Evolutionary conservation across 2,797 vertebrate genomes (phyloP).

Genomic region (Adelosebastes latens): DNA sequence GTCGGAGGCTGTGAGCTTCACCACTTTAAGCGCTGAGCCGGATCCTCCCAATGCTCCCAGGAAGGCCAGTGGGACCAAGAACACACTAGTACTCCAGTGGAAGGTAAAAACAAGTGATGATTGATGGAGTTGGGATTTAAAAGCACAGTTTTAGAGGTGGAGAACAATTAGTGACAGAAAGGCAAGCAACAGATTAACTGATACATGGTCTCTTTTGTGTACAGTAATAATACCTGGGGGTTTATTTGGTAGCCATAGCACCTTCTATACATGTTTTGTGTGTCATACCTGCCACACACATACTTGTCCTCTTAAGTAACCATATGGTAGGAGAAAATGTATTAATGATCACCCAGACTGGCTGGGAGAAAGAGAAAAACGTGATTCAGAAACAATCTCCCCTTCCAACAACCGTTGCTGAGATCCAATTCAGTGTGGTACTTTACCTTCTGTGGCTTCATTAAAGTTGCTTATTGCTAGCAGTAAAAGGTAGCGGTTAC

Average conservation of each 20-base stretch:
- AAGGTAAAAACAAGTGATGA: constrained; percentile 83
- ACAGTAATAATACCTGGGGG: background rate
- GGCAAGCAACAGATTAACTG: background rate
- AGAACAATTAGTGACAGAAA: background rate
- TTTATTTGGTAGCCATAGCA: background rate
- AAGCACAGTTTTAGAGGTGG: background rate
- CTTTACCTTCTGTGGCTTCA: background rate
- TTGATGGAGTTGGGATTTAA: constrained; percentile 2
- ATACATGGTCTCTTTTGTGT: background rate
- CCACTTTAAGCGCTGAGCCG: constrained; percentile 92
- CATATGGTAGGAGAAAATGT: background rate
- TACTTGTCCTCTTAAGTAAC: background rate
- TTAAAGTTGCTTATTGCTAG: constrained; percentile 6
- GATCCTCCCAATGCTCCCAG: constrained; percentile 90
- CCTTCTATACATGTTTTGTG: background rate
- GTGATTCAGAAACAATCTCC: background rate
- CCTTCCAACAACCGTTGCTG: background rate
- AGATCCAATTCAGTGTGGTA: background rate
- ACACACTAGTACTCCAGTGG: constrained; percentile 93
- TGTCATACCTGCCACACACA: background rate
- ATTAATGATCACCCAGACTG: background rate
- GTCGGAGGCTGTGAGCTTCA: constrained; percentile 93
- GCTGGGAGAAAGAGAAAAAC: background rate
- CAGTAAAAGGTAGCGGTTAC: constrained; percentile 3
- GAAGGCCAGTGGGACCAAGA: constrained; percentile 95